Base-by-base conservation (phyloP, 2,888 invertebrate genomes). In the Uropetala carovei region DNA sequence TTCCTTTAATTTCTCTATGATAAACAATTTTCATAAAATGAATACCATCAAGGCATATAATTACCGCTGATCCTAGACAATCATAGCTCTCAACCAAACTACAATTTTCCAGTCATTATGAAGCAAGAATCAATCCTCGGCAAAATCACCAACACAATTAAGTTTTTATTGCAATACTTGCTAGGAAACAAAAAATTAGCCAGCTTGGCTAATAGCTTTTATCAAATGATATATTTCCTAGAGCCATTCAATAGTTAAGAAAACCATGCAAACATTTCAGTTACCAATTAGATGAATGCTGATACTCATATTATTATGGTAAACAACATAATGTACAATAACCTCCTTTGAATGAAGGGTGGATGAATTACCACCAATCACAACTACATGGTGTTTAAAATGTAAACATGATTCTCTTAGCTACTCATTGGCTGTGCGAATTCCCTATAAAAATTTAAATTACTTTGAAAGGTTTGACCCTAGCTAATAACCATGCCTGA, bases 401-500 rank as follows among this genome's bases (percentile, higher is more conserved):
- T 75, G 75, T 27, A 27, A 27, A 75, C 27, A 75, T 75, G 75
- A 22, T 75, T 75, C 5, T 27, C 27, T 75, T n/a, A 22, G 22
- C 75, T 13, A 68, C 11, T 27, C 43, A 43, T 22, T 75, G 27
- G 27, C 27, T 75, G 75, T 5, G 5, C 22, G 13, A 75, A 22
- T 27, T 5, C 22, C 22, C 75, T 27, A 22, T 27, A 75, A 27
- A 22, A 43, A 75, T 75, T 27, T 27, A 83, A 89, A 68, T 64
- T 89, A 30, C 89, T 64, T n/a, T 89, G 30, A 64, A 89, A 64
- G 30, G 89, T 89, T 89, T 60, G 89, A 43, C 43, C 64, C 89
- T 89, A 89, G n/a, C 89, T 89, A 89, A 64, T 30, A 30, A 89
- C 89, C 89, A 89, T 89, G 22, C 75, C 75, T 27, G 60, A 64